Conservation (phyloP, 1,140 invertebrate species). For the Drosophila athabasca region DNA sequence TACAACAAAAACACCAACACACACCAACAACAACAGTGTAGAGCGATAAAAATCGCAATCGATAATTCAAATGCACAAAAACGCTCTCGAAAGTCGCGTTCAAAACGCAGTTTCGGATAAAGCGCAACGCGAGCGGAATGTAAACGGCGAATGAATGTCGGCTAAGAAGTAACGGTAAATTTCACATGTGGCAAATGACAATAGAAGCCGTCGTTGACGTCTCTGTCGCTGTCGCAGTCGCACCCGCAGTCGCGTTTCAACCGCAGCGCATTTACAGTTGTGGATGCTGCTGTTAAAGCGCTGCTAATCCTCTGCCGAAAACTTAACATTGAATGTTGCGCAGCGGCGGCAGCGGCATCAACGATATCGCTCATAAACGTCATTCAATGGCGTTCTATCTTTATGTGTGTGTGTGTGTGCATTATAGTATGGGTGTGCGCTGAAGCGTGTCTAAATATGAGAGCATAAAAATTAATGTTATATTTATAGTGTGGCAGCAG, state of each 20-base stretch:
- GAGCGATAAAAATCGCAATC: constrained; percentile 18
- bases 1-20: background rate
- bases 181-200: constrained; percentile 80
- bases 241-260: constrained; percentile 33
- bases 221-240: constrained; percentile 27
- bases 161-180: constrained; percentile 77
- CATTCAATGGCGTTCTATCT: constrained; percentile 72
- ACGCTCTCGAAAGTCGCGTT: constrained; percentile 44
- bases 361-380: constrained; percentile 77
- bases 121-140: constrained; percentile 51
- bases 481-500: constrained; percentile 76
- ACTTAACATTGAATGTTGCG: constrained; percentile 45
- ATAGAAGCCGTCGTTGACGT: constrained; percentile 52
- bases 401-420: constrained; percentile 34
- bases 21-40: background rate
- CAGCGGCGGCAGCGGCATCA: constrained; percentile 36
- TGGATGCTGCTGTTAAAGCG: constrained; percentile 62
- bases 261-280: constrained; percentile 38
- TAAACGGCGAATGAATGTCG: constrained; percentile 79
- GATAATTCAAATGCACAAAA: constrained; percentile 17
- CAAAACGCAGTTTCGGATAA: constrained; percentile 54
- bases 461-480: constrained; percentile 82
- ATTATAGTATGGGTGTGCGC: constrained; percentile 35
- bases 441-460: constrained; percentile 78
- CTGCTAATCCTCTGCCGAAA: constrained; percentile 49